Conservation (phyloP, 2,113 vertebrate species). For the Hystrix cristata region DNA sequence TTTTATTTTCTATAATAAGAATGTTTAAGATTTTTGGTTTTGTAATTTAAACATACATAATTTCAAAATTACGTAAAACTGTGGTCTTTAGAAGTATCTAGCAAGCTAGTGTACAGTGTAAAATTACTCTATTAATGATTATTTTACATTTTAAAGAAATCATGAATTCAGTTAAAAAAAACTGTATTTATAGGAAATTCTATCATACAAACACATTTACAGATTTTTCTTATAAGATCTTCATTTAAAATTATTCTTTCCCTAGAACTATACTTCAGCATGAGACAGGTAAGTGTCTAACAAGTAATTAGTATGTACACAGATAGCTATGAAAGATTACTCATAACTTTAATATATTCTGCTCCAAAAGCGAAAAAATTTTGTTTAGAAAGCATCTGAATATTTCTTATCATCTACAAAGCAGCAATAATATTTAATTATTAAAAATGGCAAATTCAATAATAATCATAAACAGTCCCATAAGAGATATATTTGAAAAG, state of each 20-base stretch:
- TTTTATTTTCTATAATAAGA: constrained; percentile 78
- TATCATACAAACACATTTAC: constrained; percentile 81
- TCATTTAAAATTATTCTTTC: constrained; percentile 69
- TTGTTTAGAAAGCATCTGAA: constrained; percentile 72
- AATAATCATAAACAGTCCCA: constrained; percentile 47
- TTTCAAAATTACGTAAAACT: constrained; percentile 71
- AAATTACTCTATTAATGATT: constrained; percentile 67
- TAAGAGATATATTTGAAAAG: constrained; percentile 74
- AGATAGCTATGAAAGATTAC: constrained; percentile 40
- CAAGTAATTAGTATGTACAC: constrained; percentile 71
- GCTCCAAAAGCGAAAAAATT: constrained; percentile 55
- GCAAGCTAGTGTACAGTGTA: constrained; percentile 46
- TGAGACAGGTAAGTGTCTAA: constrained; percentile 76
- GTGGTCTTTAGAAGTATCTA: constrained; percentile 64
- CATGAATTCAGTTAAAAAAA: constrained; percentile 71
- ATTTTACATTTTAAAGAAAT: constrained; percentile 80
- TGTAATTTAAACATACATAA: constrained; percentile 73
- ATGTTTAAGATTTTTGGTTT: constrained; percentile 69
- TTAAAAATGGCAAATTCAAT: constrained; percentile 67
- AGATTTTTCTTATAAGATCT: constrained; percentile 77
- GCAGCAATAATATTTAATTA: constrained; percentile 81
- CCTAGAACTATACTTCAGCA: constrained; percentile 69
- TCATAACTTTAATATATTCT: constrained; percentile 62
- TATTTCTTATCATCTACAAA: constrained; percentile 68
- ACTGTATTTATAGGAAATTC: constrained; percentile 70